Percentiles rank a stretch among this genome's conserved stretches.
Conservation (phyloP, 2,888 invertebrate genomes). For the Apotomis betuletana region DNA sequence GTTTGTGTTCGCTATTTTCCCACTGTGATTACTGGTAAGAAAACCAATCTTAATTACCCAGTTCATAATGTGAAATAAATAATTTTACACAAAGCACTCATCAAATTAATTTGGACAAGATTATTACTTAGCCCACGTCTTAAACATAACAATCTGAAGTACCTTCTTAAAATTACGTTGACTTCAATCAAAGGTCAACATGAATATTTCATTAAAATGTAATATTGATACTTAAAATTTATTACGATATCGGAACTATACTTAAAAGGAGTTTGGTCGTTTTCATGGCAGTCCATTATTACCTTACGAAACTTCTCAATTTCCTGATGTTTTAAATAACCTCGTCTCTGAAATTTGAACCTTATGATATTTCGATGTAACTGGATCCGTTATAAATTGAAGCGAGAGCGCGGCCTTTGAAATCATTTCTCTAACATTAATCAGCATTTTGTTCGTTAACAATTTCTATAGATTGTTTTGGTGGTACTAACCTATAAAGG, state of each 20-base stretch:
- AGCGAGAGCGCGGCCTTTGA: not conserved
- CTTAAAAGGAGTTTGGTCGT: conserved; percentile 32
- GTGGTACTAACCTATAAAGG: conserved; percentile 7
- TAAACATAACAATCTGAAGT: not conserved
- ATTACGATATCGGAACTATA: conserved; percentile 21
- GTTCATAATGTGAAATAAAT: too few relatives aligned
- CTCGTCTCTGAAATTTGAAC: conserved; percentile 41
- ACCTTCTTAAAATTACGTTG: conserved; percentile 13
- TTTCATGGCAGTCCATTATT: too few relatives aligned
- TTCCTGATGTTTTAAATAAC: conserved; percentile 47
- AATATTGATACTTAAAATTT: conserved; percentile 31
- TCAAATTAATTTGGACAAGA: not conserved
- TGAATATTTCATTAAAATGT: conserved; percentile 30
- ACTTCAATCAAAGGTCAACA: conserved; percentile 16
- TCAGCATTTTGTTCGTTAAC: conserved; percentile 12
- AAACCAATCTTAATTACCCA: too few relatives aligned
- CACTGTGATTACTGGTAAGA: too few relatives aligned
- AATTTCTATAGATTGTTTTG: conserved; percentile 6
- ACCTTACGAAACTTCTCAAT: conserved; percentile 49
- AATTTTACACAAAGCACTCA: too few relatives aligned
- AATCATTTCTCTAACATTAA: conserved; percentile 18
- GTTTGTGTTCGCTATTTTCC: too few relatives aligned
- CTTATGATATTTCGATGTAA: conserved; percentile 22
- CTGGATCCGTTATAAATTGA: conserved; percentile 16
- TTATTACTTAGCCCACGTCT: not conserved